Percentiles rank a stretch among this genome's conserved stretches.
Conservation (phyloP, 1,140 invertebrate species). For the Panulirus ornatus region DNA sequence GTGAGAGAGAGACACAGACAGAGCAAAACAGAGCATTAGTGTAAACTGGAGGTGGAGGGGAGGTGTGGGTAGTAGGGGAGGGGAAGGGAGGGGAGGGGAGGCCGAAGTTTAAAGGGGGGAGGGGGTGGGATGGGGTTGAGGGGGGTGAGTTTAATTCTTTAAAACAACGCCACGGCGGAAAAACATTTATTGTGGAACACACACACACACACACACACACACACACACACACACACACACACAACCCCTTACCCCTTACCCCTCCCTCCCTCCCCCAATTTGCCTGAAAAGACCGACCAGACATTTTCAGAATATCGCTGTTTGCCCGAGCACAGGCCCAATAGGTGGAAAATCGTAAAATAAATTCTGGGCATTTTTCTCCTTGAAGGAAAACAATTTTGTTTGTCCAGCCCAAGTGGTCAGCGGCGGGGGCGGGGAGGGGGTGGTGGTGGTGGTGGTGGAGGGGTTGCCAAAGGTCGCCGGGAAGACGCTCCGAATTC, state of each 20-base stretch:
- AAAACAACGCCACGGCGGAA: slow-evolving; percentile 49
- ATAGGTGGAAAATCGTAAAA: slow-evolving; percentile 73
- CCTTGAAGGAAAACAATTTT: slow-evolving; percentile 73
- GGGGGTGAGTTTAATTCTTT: slow-evolving; percentile 47
- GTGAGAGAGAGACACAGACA: too few relatives aligned
- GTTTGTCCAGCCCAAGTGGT: slow-evolving; percentile 73
- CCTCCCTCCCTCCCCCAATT: too few relatives aligned
- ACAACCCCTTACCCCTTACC: too few relatives aligned
- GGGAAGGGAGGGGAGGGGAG: too few relatives aligned
- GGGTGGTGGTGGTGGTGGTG: too few relatives aligned
- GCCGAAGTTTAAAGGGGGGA: slow-evolving; percentile 52
- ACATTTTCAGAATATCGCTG: slow-evolving; percentile 69
- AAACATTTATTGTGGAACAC: slow-evolving; percentile 34
- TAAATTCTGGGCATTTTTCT: slow-evolving; percentile 72
- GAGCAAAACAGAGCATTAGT: slow-evolving; percentile 57
- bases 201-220: too few relatives aligned
- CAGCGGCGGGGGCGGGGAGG: slow-evolving; percentile 52
- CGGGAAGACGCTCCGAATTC: slow-evolving; percentile 11
- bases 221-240: too few relatives aligned
- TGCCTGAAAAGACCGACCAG: slow-evolving; percentile 60
- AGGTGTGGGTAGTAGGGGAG: slow-evolving; percentile 50
- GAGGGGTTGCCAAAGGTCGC: slow-evolving; percentile 62
- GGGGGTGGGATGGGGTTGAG: slow-evolving; percentile 35
- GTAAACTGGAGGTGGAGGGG: slow-evolving; percentile 5
- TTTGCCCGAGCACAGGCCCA: slow-evolving; percentile 65